Evolutionary conservation across 37 sponge, comb jelly and placozoan genomes (phyloP), one percentile per base, ranked within the genome.

Genomic region (Crambe crambe): DNA sequence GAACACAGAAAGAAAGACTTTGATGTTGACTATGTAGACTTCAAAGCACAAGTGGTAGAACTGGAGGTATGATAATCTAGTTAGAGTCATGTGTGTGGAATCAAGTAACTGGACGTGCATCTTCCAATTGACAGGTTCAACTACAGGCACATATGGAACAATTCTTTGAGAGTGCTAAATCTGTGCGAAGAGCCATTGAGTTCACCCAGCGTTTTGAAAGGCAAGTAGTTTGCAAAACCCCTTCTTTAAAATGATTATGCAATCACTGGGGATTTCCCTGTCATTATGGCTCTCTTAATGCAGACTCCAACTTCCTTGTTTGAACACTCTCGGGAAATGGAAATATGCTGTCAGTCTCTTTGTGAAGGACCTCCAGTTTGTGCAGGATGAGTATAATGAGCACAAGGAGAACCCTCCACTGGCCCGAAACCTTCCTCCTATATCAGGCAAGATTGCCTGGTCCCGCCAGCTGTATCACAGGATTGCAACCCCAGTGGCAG

Each of bases 381-480:
- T 92, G 9, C 90, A 95, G 79, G 82, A 41, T 58, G 80, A 82
- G 81, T 98, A 98, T 76, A 93, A 88, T 61, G 89, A 86, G 76
- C 74, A 91, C 78, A 82, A 84, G 70, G 84, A 92, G 35, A 75
- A 87, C 51, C 98, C 98, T 71, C 98, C 98, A 9, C 47, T 91
- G 22, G 89, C 87, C n/a, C 82, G 95, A 17, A 90, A 97, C 81
- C 83, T 97, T 71, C 95, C 98, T 66, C 95, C 98, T 10, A 79
- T 95, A n/a, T 89, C 98, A 26, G 95, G 97, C 30, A 80, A 82
- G 67, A 95, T 98, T 47, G 86, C 93, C 38, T 98, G 98, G 98
- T 74, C 91, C 25, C 65, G 96, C 22, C 96, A 98, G 75, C 96
- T 98, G 56, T 95, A 93, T 64, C 91, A 82, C 66, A 86, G 77